Conservation (phyloP, 1,140 invertebrate species). For the Phymastichus coffea region DNA sequence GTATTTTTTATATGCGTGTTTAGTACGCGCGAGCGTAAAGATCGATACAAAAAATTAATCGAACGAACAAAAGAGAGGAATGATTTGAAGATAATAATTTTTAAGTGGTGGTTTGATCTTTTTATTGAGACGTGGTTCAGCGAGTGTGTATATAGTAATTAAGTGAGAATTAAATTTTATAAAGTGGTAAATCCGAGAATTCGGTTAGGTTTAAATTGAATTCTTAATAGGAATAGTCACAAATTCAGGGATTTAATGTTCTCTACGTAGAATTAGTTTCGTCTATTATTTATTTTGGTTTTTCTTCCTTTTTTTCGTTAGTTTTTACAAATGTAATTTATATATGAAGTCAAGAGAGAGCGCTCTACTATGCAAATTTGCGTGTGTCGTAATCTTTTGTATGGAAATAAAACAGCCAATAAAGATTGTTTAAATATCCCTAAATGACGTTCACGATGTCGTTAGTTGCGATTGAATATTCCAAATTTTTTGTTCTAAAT, state of each 20-base stretch:
- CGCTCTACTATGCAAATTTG: constrained; percentile 29
- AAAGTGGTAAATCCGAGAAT: neutral
- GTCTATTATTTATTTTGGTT: constrained; percentile 44
- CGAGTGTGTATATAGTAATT: constrained; percentile 11
- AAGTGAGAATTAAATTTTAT: constrained; percentile 1
- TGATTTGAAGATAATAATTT: neutral
- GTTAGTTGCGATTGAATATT: neutral
- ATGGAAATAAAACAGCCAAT: constrained; percentile 29
- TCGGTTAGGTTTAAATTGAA: constrained; percentile 9
- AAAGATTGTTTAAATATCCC: constrained; percentile 17
- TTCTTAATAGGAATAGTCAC: constrained; percentile 17
- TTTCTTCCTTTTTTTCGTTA: constrained; percentile 35
- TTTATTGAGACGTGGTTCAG: constrained; percentile 2
- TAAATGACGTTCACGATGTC: constrained; percentile 17
- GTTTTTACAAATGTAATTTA: constrained; percentile 37
- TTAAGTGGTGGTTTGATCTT: neutral
- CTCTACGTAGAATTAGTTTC: constrained; percentile 40
- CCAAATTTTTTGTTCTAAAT: neutral
- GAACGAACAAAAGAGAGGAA: too few species aligned
- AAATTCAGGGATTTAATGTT: constrained; percentile 30
- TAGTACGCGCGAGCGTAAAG: neutral
- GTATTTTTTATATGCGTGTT: neutral
- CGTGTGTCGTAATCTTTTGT: constrained; percentile 29
- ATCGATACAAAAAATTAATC: too few species aligned
- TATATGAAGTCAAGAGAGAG: constrained; percentile 27